Base-by-base conservation (phyloP, 1,140 invertebrate species). In the Prorops nasuta region DNA sequence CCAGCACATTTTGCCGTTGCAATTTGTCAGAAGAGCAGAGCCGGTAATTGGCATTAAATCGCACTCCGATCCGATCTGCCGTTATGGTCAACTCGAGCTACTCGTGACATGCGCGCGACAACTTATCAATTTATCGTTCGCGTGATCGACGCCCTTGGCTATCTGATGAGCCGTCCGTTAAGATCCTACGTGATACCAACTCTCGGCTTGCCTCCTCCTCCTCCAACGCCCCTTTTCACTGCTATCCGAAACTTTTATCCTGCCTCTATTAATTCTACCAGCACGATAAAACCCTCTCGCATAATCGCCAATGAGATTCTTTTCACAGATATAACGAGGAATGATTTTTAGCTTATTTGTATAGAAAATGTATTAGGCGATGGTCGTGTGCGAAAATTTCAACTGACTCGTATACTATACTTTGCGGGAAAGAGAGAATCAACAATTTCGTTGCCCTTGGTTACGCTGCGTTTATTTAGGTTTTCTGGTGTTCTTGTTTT, bases 41-140 rank as follows among this genome's bases (percentile, higher is more conserved):
- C 14, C 17, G 49, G 44, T 64, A 67, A 67, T 67, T 66, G 52
- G 48, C 51, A 53, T 67, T 66, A 64, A 67, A 64, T 66, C 54
- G 61, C 45, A 28, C 18, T 48, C 19, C 62, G 58, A 64, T 67
- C 36, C 38, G 49, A 67, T 66, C 44, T 7, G 17, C 40, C 20
- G 32, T 12, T 28, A 34, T 28, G 34, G 36, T 24, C 19, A 20
- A 3, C 35, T 43, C n/a, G 24, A 14, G 32, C 34, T 35, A 9
- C 17, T 17, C 34, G 28, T 43, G 40, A 46, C 45, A 22, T 18
- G 22, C 22, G 36, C 16, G 31, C 9, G 8, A 14, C 17, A 40
- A 47, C 38, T 46, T 52, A 54, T 61, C 55, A 48, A 52, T 55
- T 51, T 58, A 63, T 64, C 56, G 42, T 14, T 12, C 38, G 21